Conservation (phyloP, 1,140 invertebrate genomes). For the Gonatopus flavifemur region DNA sequence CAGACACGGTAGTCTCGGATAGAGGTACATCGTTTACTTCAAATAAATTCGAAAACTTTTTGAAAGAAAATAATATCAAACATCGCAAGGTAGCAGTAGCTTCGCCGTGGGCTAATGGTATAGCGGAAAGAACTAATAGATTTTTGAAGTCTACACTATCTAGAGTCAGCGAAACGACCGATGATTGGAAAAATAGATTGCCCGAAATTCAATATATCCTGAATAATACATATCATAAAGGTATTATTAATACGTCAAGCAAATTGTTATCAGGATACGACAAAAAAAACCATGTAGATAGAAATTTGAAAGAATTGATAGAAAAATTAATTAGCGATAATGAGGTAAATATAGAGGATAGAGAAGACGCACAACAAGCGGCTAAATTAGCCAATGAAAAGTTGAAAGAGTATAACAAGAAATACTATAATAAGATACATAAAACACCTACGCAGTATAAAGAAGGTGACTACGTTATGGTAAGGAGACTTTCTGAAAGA, state of each 20-base stretch:
- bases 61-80: not conserved
- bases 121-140: not conserved
- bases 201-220: not conserved
- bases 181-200: not conserved
- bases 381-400: not conserved
- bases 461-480: not conserved
- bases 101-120: not conserved
- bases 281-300: not conserved
- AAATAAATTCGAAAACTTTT: not conserved
- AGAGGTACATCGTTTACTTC: not conserved
- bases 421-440: not conserved
- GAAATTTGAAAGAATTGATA: not conserved
- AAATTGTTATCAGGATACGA: not conserved
- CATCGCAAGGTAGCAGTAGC: not conserved
- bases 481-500: not conserved
- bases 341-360: not conserved
- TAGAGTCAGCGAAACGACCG: not conserved
- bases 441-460: not conserved
- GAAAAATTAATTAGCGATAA: not conserved
- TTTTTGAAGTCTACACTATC: not conserved
- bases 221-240: not conserved
- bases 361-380: not conserved
- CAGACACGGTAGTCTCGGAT: not conserved
- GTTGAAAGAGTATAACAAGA: not conserved
- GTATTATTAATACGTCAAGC: not conserved